Base-by-base conservation (phyloP, 2,113 vertebrate genomes). In the Turdus rufiventris region DNA sequence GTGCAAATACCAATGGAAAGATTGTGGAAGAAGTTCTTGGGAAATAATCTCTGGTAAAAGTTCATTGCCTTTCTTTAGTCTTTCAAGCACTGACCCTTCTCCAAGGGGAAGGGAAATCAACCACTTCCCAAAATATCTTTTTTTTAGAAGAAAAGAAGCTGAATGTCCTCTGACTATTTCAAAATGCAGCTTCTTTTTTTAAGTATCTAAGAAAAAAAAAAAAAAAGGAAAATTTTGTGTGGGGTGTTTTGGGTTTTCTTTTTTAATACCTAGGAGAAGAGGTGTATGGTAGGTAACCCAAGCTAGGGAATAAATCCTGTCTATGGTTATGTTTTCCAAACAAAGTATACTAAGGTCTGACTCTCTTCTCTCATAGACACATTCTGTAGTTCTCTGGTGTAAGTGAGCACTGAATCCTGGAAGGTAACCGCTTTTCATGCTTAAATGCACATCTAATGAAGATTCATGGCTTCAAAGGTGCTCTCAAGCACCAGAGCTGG, bases 381-480 rank as follows among this genome's bases (percentile, higher is more conserved):
- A 29, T 51, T 66, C n/a, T 66, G 26, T 66, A 51, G 24, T 77
- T 89, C 65, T 78, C 34, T 74, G 65, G 38, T 47, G 25, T 20
- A 51, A 87, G 62, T 53, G 65, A 77, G 33, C 40, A 47, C 26
- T 71, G 31, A 87, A 34, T 87, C 10, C 66, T 73, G 75, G 62
- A 84, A 78, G 42, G 36, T 50, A 60, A 71, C 54, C 26, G 45
- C 12, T 67, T 75, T 83, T 70, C 62, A 48, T 65, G 63, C 83
- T 89, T 72, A 62, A 34, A 61, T 79, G 57, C 70, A 63, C 40
- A 54, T 78, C 65, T 90, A 75, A 91, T 80, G 81, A 62, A 81
- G 90, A 66, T 75, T 93, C 43, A 77, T 78, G 63, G 10, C 40
- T 93, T 95, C 75, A 88, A 26, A 95, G 68, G 72, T 66, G 71